These are phyloP conservation scores for Sus scrofa DNA, from an alignment of 2,113 vertebrate genomes.

Conservation along the genomic window T2T-Sscrofa CM000812.6:67506001-67506500, in stretches of 20 bases:
- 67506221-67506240: background rate
- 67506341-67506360: conserved; percentile 30
- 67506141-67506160: background rate
- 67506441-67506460: background rate
- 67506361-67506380: background rate
- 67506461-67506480: background rate
- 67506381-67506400: background rate
- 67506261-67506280: conserved; percentile 51
- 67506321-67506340: background rate
- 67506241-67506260: background rate
- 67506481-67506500: background rate
- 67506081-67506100: background rate
- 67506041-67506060: conserved; percentile 34
- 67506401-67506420: conserved; percentile 3
- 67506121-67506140: background rate
- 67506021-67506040: conserved; percentile 34
- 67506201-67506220: conserved; percentile 3
- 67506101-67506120: background rate
- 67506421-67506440: background rate
- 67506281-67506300: background rate
- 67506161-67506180: background rate
- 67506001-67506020: background rate
- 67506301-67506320: conserved; percentile 33
- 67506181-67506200: background rate
- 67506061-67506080: background rate